phyloP scores from a whole-genome alignment of 2,113 vertebrate genomes.

The Nannobrachium achirus region DNA sequence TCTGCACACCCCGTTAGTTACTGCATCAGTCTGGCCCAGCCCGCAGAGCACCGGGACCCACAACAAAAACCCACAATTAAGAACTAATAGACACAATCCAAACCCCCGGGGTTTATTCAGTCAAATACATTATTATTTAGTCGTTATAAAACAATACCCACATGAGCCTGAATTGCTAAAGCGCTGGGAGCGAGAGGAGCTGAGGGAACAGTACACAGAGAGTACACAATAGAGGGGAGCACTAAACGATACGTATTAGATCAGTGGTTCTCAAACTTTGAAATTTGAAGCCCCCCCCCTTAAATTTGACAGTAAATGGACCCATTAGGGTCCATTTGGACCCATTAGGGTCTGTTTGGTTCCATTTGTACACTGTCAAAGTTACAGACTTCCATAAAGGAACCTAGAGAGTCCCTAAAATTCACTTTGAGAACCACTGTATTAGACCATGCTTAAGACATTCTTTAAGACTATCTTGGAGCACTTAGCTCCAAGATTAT shows the following conservation, averaged over 20 bases:
- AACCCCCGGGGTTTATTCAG: constrained; percentile 74
- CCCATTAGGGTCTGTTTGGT: no score
- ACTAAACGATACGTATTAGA: not conserved
- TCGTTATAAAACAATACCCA: constrained; percentile 63
- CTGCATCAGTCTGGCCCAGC: constrained; percentile 41
- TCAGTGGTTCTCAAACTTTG: no score
- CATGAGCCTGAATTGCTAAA: constrained; percentile 51
- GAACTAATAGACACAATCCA: constrained; percentile 69
- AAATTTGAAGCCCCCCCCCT: no score
- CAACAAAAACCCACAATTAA: constrained; percentile 49
- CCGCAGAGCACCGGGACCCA: constrained; percentile 50
- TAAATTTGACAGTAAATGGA: no score
- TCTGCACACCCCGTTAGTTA: constrained; percentile 5
- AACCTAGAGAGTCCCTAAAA: no score
- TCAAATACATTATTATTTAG: constrained; percentile 74
- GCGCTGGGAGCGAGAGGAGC: constrained; percentile 58
- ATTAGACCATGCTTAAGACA: no score
- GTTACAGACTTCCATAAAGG: no score
- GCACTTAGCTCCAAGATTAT: constrained; percentile 4
- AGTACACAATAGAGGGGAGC: constrained; percentile 3
- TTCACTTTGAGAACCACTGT: no score
- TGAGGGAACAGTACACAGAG: constrained; percentile 53
- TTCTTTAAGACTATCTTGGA: constrained; percentile 20
- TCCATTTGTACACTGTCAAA: no score
- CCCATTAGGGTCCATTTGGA: no score